Base-by-base conservation (phyloP, 2,797 vertebrate genomes). In the Micropoecilia bifurca region DNA sequence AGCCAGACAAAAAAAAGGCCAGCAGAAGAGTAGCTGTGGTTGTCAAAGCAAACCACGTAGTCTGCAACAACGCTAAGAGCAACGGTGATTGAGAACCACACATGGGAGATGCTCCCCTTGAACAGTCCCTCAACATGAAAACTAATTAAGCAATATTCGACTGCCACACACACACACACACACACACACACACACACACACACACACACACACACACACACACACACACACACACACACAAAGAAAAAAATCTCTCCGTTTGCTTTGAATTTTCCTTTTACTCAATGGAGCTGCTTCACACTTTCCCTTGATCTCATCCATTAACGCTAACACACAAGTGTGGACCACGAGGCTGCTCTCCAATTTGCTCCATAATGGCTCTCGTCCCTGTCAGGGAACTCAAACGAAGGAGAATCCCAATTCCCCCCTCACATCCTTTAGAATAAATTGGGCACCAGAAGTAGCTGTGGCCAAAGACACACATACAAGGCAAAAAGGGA, bases 141-240 rank as follows among this genome's bases (percentile, higher is more conserved):
- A 86, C 90, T 85, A 90, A 93, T 92, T 90, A 92, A 91, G 80
- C 59, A 30, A 84, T 84, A 76, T 85, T 90, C 85, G 73, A 76
- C 83, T 81, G 83, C 85, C 87, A 55, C 79, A 33, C 33, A 33
- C 33, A 33, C 33, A 3, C 33, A 33, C 33, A 33, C 33, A 55
- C 25, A 9, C 53, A 57, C 25, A 25, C 20, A n/a, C 0, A 61
- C 28, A 33, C 28, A 18, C 55, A 55, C 25, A 9, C 53, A 57
- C 25, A 25, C 20, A n/a, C 0, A 61, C 28, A 33, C 28, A 18
- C 87, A 55, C 79, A 33, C 33, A 33, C 33, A 33, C 33, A 3
- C 33, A 33, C 33, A 33, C 33, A 55, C 25, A 9, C 53, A 57
- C 25, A 25, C 20, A n/a, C 0, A 61, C 28, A 33, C 28, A 18